phyloP scores from a whole-genome alignment of 2,797 vertebrate species.

The Oceanodroma leucorhoa region DNA sequence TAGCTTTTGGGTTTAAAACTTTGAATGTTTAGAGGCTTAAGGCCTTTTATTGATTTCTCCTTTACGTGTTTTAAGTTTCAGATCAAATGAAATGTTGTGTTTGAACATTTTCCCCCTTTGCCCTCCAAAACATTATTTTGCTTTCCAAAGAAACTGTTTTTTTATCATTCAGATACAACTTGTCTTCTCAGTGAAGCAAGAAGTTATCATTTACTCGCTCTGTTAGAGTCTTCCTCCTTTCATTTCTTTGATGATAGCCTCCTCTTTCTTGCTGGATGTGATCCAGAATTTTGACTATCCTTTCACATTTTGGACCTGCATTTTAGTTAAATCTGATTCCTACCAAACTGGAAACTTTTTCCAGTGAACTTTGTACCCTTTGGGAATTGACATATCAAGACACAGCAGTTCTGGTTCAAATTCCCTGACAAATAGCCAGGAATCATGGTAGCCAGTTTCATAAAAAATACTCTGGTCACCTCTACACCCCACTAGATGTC shows the following conservation, averaged over 20 bases:
- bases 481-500: rapidly evolving
- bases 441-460: background rate
- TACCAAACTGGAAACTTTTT: background rate
- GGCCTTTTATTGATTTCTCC: background rate
- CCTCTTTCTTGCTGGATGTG: background rate
- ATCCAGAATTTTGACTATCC: background rate
- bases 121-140: background rate
- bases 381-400: background rate
- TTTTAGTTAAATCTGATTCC: background rate
- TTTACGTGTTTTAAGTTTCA: background rate
- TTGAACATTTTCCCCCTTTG: background rate
- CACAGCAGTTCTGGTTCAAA: background rate
- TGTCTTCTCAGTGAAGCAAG: background rate
- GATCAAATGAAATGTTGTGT: background rate
- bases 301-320: background rate
- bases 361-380: background rate
- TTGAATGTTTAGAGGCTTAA: background rate
- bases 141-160: background rate
- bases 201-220: background rate
- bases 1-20: background rate
- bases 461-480: background rate
- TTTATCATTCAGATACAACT: background rate
- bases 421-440: background rate
- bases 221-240: background rate
- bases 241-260: background rate